Evolutionary conservation across 2,113 vertebrate species (phyloP).

Genomic region (Pongo pygmaeus): DNA sequence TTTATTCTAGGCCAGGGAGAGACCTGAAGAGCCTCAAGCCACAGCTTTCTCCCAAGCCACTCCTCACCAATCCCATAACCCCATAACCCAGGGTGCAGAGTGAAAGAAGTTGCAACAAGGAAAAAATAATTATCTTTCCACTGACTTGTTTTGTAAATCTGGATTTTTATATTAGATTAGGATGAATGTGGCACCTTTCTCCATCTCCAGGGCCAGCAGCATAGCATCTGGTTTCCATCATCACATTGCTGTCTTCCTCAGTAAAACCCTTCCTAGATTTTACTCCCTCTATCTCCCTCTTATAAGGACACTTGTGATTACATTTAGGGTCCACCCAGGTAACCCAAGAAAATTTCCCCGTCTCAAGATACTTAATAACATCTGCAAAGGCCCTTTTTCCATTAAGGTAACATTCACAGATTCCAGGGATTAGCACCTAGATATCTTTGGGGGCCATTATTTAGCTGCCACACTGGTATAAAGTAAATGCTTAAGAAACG

Average conservation of each 20-base stretch:
- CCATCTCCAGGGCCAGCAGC: background rate
- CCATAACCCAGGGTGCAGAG: background rate
- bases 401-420: background rate
- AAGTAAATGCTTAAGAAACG: background rate
- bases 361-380: background rate
- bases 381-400: background rate
- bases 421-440: background rate
- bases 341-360: background rate
- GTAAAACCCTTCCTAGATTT: no score
- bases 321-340: background rate
- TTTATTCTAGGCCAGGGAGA: background rate
- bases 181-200: background rate
- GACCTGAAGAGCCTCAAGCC: background rate
- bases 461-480: background rate
- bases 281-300: background rate
- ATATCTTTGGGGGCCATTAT: background rate
- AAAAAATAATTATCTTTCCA: background rate
- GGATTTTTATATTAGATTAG: background rate
- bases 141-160: background rate
- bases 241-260: background rate
- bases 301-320: background rate
- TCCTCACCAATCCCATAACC: background rate
- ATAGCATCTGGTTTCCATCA: background rate
- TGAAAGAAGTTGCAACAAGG: background rate
- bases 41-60: background rate